These are phyloP conservation scores for Mormyrus lacerda DNA, from an alignment of 2,113 vertebrate species.

Conservation along the genomic window DNA sequence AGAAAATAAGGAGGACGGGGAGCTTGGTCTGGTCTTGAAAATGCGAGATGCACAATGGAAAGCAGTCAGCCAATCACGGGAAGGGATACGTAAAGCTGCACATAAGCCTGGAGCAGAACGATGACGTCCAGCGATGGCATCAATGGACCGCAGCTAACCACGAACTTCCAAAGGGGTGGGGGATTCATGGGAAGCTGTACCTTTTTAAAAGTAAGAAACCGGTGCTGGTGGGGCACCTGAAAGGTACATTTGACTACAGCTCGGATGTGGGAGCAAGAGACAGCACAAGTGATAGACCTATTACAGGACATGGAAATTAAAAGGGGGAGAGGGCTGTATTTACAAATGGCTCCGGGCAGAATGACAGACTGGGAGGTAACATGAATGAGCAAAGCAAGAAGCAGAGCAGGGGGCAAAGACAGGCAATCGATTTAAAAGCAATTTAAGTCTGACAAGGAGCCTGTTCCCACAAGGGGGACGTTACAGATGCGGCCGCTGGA, in stretches of 20 bases:
- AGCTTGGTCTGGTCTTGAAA: not conserved
- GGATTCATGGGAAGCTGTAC: not conserved
- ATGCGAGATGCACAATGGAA: not conserved
- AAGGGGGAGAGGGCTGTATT: not conserved
- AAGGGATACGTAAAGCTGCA: not conserved
- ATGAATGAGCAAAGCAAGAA: not conserved
- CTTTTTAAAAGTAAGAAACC: not conserved
- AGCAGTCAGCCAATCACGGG: not conserved
- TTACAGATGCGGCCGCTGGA: not conserved
- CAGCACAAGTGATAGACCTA: not conserved
- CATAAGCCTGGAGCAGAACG: not conserved
- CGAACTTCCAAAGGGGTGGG: not conserved
- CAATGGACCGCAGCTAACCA: not conserved
- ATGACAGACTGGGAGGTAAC: not conserved
- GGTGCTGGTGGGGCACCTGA: not conserved
- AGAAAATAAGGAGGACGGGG: not conserved
- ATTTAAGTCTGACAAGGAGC: not conserved
- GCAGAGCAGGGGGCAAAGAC: not conserved
- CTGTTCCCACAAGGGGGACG: not conserved
- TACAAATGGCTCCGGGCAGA: not conserved
- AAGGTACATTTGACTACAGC: not conserved
- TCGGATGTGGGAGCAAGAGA: not conserved
- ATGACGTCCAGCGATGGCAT: not conserved
- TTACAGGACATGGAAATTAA: not conserved
- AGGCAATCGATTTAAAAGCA: not conserved